Evolutionary conservation across 2,888 invertebrate species (phyloP), one percentile per base, ranked within the genome.

Genomic region (Stenichneumon culpator): DNA sequence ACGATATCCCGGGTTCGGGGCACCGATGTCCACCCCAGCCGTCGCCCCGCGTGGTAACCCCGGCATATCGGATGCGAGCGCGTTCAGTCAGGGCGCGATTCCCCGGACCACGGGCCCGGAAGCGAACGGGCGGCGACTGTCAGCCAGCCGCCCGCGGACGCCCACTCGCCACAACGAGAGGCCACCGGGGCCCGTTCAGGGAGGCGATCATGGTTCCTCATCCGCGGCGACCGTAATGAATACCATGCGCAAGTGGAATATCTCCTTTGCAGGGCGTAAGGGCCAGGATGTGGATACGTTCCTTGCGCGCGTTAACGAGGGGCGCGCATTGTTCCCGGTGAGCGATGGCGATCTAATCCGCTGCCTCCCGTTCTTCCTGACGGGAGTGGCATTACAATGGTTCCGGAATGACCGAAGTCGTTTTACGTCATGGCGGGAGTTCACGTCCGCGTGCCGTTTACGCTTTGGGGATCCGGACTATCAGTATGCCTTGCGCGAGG

Each of bases 381-480:
- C 72, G 19, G 57, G 54, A 1, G 25, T 72, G 1, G 72, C 57
- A 0, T 19, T 81, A 0, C 69, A 75, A 14, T 81, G 81, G 81
- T 81, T 69, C 11, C 57, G 75, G 0, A 81, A 69, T n/a, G 69
- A 74, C 3, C 69, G 52, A 0, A n/a, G 4, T 6, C 68, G 60
- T 0, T 81, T 69, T 74, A 22, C 47, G 0, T 4, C 60, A 0
- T 81, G 81, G 74, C 3, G 16, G 0, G n/a, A 36, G 0, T 75
- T 81, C 14, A 16, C n/a, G n/a, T 0, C 47, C 0, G 82, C 70
- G 1, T 63, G 75, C 9, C 39, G 50, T 1, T 1, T 44, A 1
- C 47, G 82, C 0, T 82, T 77, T 16, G 81, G 74, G 1, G 81
- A 75, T 4, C 81, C 70, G 1, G 57, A 81, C 16, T 74, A 74